Base-by-base conservation (phyloP, 2,888 invertebrate genomes). In the Drosophila borborema region DNA sequence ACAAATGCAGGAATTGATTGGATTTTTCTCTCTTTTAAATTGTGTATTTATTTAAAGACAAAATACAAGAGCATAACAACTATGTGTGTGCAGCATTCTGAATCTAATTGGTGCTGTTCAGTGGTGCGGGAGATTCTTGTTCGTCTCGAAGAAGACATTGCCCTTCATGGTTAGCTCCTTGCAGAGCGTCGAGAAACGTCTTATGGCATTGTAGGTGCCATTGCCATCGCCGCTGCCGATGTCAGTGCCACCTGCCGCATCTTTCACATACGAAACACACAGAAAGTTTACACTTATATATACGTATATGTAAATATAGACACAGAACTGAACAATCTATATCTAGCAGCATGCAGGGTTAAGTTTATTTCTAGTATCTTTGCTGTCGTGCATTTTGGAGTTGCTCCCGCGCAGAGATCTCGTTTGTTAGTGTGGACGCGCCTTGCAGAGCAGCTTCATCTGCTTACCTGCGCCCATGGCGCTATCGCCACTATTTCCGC, bases 151-250 rank as follows among this genome's bases (percentile, higher is more conserved):
- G 82, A 92, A 93, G 60, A 92, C 82, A 77, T 93, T 93, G 68
- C 90, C 89, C 72, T 92, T 91, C 77, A 91, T 92, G 46, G 89
- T 90, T 64, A 93, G 84, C 75, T 93, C 92, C 86, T 92, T 93
- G 88, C 92, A 92, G 53, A 93, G 89, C 55, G 92, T 92, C 31
- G 93, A 93, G 76, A 92, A 93, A 56, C 93, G 91, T 61, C 93
- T 83, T 73, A 92, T 92, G 72, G 92, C 92, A 68, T 83, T 91
- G 80, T 91, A 92, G 51, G 91, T 90, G 76, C 86, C 66, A 41
- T 67, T 77, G 67, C 65, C 72, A 12, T 34, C 23, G 34, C 16
- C 34, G 16, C 9, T 90, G 76, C 78, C 61, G 46, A 69, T 81
- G 66, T 61, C 78, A 10, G 2, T 16, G 36, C 18, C 20, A 20